Conservation (phyloP, 1,140 invertebrate species). For the Apis mellifera region Amel_HAv3.1 CM009945.2:4422001-4422500, state of each 20-base stretch:
- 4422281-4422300: neutral
- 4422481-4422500: conserved; percentile 15
- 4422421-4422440: conserved; percentile 40
- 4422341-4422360: no score
- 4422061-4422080: conserved; percentile 59
- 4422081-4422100: conserved; percentile 39
- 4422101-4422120: conserved; percentile 58
- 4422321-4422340: no score
- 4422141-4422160: conserved; percentile 59
- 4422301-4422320: no score
- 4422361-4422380: no score
- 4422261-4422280: conserved; percentile 29
- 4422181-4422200: conserved; percentile 51
- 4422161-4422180: conserved; percentile 47
- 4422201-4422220: conserved; percentile 45
- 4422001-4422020: conserved; percentile 67
- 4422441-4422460: conserved; percentile 13
- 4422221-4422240: conserved; percentile 55
- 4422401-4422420: conserved; percentile 43
- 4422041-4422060: conserved; percentile 32
- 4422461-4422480: neutral
- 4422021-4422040: conserved; percentile 56
- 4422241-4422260: conserved; percentile 43
- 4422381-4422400: conserved; percentile 9
- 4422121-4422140: conserved; percentile 49